Evolutionary conservation across 1,140 invertebrate species (phyloP), one percentile per base, ranked within the genome.

Genomic region (Hormaphis cornu): DNA sequence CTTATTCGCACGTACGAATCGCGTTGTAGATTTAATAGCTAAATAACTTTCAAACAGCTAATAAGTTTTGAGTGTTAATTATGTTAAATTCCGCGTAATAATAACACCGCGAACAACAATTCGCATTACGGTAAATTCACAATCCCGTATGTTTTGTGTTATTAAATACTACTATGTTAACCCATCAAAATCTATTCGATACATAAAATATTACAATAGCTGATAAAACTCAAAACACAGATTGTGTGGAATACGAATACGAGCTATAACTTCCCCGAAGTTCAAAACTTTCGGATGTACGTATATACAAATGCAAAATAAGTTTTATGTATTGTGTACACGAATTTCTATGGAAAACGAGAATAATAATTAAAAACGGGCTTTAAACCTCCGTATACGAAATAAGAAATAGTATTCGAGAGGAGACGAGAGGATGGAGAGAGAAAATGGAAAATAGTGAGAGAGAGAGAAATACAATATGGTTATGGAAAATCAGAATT

Each of bases 401-500:
- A 9, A 18, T 10, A 53, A 37, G 12, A 33, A 4, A 33, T 4
- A 33, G 4, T 6, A 4, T 6, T 6, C 30, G 30, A 33, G 5
- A 9, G 5, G 9, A 9, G 9, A 33, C 30, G 5, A 33, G 30
- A 33, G 30, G 9, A 33, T 4, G 30, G 30, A 33, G 5, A 33
- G 9, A 1, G 16, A 53, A 18, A 30, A 1, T n/a, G 14, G 2
- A 8, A 37, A 35, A 56, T 37, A 16, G 18, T 14, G n/a, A 20
- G n/a, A n/a, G n/a, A n/a, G n/a, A n/a, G n/a, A n/a, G n/a, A n/a
- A n/a, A n/a, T n/a, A n/a, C n/a, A n/a, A n/a, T n/a, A n/a, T n/a
- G n/a, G n/a, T 40, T 40, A 40, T 61, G 14, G 58, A 2, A 18
- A 61, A 61, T 61, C 22, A 42, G 24, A 61, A 61, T 44, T 61